A percentile compares a stretch with the other conserved stretches of the same genome.
phyloP scores from a whole-genome alignment of 2,888 invertebrate species.

The Cryptophagus acutangulus region DNA sequence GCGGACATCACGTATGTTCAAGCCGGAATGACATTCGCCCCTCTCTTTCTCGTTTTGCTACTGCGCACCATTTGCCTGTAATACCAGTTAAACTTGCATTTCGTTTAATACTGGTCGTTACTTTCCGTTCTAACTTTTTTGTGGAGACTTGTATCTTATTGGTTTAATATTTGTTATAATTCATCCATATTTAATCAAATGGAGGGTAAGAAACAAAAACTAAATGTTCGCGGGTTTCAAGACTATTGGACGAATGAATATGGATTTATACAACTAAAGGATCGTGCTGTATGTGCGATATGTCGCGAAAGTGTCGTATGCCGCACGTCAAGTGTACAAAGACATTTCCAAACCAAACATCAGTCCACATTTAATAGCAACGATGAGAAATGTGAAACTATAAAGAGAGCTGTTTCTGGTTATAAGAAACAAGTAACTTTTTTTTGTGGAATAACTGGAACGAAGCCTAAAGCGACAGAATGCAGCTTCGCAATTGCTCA shows the following conservation, averaged over 20 bases:
- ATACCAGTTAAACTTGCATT: conserved; percentile 7
- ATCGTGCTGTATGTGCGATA: conserved; percentile 7
- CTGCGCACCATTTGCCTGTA: conserved; percentile 7
- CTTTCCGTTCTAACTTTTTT: conserved; percentile 7
- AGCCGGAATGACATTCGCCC: conserved; percentile 7
- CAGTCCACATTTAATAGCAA: conserved; percentile 8
- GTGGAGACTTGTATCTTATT: conserved; percentile 6
- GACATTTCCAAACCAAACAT: conserved; percentile 9
- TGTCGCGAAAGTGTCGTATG: conserved; percentile 6
- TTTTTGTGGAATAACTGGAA: conserved; percentile 7
- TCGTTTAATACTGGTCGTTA: conserved; percentile 7
- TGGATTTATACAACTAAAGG: conserved; percentile 7
- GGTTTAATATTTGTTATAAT: conserved; percentile 7
- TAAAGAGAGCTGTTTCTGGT: conserved; percentile 8
- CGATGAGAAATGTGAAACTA: conserved; percentile 9
- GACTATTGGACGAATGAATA: conserved; percentile 7
- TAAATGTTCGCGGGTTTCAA: conserved; percentile 7
- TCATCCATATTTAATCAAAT: conserved; percentile 7
- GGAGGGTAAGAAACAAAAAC: conserved; percentile 7
- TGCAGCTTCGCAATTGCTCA: conserved; percentile 19
- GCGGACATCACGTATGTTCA: conserved; percentile 6
- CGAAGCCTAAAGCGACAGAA: conserved; percentile 13
- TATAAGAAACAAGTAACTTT: conserved; percentile 7
- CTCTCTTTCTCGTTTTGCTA: conserved; percentile 7
- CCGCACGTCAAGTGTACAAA: conserved; percentile 7